Percentiles rank a stretch among this genome's conserved stretches.
phyloP scores from a whole-genome alignment of 1,140 invertebrate genomes.

The Ceratina australensis region DNA sequence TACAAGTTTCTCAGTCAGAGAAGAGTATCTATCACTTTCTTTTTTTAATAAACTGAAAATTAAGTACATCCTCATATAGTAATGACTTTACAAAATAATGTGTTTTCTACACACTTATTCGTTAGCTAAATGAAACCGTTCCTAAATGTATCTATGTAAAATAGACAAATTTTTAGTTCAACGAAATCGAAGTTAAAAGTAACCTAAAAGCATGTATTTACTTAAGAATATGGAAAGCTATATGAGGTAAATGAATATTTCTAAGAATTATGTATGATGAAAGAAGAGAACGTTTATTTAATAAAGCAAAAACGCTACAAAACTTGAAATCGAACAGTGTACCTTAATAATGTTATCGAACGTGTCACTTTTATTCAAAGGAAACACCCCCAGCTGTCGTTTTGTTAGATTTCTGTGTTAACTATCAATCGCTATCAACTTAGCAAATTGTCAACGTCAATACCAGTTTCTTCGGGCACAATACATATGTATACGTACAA shows the following conservation, averaged over 20 bases:
- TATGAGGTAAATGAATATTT: not conserved
- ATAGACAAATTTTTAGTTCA: too few relatives aligned
- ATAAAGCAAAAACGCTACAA: not conserved
- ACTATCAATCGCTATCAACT: conserved; percentile 33
- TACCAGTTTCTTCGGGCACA: conserved; percentile 20
- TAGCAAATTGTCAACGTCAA: conserved; percentile 50
- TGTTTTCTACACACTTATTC: not conserved
- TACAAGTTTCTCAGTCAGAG: not conserved
- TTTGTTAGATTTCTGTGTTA: conserved; percentile 9
- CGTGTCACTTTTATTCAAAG: conserved; percentile 3
- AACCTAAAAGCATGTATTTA: conserved; percentile 16
- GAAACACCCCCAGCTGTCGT: conserved; percentile 42
- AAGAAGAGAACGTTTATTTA: not conserved
- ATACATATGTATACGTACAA: not conserved
- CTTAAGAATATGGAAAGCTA: not conserved
- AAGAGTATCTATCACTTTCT: not conserved
- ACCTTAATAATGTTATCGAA: conserved; percentile 31
- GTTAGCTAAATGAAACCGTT: conserved; percentile 19
- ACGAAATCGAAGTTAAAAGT: not conserved
- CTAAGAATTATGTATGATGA: not conserved
- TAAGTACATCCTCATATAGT: not conserved
- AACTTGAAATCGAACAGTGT: not conserved
- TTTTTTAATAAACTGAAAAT: not conserved
- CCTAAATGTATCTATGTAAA: not conserved
- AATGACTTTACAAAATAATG: not conserved